Percentiles rank a stretch among this genome's conserved stretches.
These are phyloP conservation scores for Myodes glareolus DNA, from an alignment of 2,113 vertebrate genomes.

Conservation along the genomic window DNA sequence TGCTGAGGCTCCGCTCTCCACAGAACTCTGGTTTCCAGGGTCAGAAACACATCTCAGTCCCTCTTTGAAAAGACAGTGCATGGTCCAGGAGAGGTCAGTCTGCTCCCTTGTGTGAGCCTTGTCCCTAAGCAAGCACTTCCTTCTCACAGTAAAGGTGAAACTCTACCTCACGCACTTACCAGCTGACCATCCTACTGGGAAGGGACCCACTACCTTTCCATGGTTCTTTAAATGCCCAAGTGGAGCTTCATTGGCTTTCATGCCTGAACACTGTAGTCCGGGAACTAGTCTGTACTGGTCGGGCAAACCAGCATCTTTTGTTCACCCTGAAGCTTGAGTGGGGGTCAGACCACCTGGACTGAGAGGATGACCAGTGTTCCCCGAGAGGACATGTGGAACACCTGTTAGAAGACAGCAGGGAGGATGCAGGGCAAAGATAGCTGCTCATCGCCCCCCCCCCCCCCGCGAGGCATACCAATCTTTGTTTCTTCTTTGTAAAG, in stretches of 20 bases:
- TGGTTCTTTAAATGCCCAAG: neutral
- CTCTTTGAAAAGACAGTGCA: neutral
- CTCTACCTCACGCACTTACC: neutral
- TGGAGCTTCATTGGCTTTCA: neutral
- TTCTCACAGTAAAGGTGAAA: neutral
- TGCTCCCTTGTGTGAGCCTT: neutral
- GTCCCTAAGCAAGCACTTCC: neutral
- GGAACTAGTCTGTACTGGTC: neutral
- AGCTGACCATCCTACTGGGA: neutral
- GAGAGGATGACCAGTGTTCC: neutral
- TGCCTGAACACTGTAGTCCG: neutral
- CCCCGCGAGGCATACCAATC: neutral
- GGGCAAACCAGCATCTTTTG: neutral
- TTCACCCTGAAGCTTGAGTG: neutral
- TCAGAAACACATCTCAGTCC: neutral
- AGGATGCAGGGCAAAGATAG: neutral
- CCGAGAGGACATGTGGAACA: too few relatives aligned
- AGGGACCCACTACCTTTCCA: neutral
- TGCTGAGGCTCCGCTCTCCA: neutral
- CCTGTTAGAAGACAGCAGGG: neutral
- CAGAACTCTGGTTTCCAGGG: neutral
- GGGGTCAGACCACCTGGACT: neutral
- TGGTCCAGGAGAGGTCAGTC: neutral
- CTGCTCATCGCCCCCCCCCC: neutral
- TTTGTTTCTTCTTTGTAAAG: neutral